phyloP scores from a whole-genome alignment of 1,140 invertebrate genomes.

The Apis dorsata region DNA sequence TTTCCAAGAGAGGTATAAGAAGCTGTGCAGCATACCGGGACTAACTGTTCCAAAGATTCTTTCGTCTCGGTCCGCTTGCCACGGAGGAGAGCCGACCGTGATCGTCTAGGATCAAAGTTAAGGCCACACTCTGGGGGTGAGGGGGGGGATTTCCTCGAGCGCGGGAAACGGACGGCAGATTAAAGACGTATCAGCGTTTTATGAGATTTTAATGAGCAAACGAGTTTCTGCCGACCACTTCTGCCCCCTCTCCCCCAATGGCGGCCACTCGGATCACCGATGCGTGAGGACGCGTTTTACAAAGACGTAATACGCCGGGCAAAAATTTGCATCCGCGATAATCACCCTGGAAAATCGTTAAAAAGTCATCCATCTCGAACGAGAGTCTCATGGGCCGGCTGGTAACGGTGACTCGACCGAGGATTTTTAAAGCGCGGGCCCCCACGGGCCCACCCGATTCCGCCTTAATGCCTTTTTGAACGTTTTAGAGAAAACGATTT shows the following conservation, averaged over 20 bases:
- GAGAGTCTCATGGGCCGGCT: not conserved
- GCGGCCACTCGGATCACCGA: not conserved
- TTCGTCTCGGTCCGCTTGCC: constrained; percentile 56
- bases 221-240: constrained; percentile 31
- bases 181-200: constrained; percentile 46
- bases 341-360: constrained; percentile 29
- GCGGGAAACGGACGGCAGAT: constrained; percentile 27
- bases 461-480: constrained; percentile 16
- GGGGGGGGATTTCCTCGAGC: constrained; percentile 47
- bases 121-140: not conserved
- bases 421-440: not conserved
- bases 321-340: constrained; percentile 24
- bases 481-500: constrained; percentile 17
- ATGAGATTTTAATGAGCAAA: constrained; percentile 53
- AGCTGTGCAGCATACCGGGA: constrained; percentile 17
- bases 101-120: constrained; percentile 51
- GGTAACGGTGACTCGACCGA: not conserved
- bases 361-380: constrained; percentile 25
- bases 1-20: constrained; percentile 10
- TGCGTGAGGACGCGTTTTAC: constrained; percentile 6
- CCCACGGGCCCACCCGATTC: not conserved
- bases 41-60: constrained; percentile 60
- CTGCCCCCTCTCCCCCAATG: not conserved
- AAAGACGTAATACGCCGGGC: not conserved
- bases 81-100: constrained; percentile 35